Conservation (phyloP, 2,797 vertebrate genomes). For the Numenius phaeopus region DNA sequence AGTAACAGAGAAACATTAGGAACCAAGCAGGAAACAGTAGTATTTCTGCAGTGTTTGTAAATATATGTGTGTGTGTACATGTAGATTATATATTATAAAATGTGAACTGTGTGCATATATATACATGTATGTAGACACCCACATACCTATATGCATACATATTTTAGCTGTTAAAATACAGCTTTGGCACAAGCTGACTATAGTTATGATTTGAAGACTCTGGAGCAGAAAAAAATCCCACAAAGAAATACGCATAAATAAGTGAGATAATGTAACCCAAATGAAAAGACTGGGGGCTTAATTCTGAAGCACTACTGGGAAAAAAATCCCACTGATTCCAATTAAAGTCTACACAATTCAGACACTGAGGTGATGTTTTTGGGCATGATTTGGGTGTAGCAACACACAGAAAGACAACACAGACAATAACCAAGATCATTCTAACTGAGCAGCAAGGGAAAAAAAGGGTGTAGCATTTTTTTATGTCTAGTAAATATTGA, state of each 20-base stretch:
- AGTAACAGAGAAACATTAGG: not conserved
- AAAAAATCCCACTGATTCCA: not conserved
- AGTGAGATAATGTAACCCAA: not conserved
- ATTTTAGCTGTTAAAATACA: not conserved
- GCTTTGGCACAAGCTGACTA: not conserved
- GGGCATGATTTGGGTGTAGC: not conserved
- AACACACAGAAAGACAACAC: not conserved
- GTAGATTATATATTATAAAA: not conserved
- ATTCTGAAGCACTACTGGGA: not conserved
- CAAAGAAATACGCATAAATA: not conserved
- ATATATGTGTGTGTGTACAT: not conserved
- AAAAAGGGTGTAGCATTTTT: not conserved
- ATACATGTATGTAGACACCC: not conserved
- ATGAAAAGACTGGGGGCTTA: not conserved
- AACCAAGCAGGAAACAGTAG: not conserved
- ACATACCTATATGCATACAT: not conserved
- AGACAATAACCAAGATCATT: not conserved
- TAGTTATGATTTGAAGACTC: not conserved
- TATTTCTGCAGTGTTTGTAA: not conserved
- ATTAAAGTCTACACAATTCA: not conserved
- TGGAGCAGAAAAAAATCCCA: not conserved
- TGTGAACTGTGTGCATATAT: not conserved
- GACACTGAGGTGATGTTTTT: not conserved
- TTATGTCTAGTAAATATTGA: not conserved
- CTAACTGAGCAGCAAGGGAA: not conserved